Evolutionary conservation across 2,888 invertebrate genomes (phyloP).

Genomic region (Chrysolina haemoptera): DNA sequence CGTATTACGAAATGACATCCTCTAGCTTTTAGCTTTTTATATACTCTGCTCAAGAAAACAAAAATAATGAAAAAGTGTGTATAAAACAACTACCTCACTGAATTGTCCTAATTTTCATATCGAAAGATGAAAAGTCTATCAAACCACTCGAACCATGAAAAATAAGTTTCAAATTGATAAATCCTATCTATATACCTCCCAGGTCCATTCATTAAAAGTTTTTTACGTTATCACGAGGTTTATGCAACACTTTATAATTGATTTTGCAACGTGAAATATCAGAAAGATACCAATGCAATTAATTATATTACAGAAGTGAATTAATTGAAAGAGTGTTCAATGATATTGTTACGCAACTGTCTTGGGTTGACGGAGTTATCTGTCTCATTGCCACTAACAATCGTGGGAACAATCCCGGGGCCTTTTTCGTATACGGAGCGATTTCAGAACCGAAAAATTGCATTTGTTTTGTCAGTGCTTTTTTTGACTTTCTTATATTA

Average conservation of each 20-base stretch:
- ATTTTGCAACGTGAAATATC: not conserved
- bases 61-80: no score
- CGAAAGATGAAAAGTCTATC: no score
- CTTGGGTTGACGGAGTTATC: not conserved
- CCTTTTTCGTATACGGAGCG: no score
- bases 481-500: no score
- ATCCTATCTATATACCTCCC: not conserved
- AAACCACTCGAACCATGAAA: no score
- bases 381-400: not conserved
- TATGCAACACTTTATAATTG: not conserved
- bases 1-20: not conserved
- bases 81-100: no score
- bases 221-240: not conserved
- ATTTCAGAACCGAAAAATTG: no score
- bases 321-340: conserved; percentile 12
- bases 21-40: no score
- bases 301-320: not conserved
- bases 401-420: no score
- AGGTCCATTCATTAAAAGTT: not conserved
- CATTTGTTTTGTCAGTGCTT: no score
- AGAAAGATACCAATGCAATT: not conserved
- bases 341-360: not conserved
- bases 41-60: no score
- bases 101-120: no score
- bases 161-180: not conserved